Evolutionary conservation across 2,797 vertebrate species (phyloP), one percentile per base, ranked within the genome.

Genomic region (Molossus molossus): DNA sequence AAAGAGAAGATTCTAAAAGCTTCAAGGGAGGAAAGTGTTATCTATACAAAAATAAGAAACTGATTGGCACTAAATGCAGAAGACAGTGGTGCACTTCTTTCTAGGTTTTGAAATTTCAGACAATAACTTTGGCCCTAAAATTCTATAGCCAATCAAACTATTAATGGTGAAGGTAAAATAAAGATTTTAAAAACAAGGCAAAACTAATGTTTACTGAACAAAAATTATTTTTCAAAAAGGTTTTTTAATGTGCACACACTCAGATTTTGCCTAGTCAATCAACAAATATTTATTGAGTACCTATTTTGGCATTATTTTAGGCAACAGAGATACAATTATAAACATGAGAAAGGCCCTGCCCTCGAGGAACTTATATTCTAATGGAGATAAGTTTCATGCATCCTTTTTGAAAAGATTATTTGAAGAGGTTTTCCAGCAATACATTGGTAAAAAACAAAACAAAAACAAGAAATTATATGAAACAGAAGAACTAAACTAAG

Each of bases 91-190:
- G 37, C 2, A 10, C 21, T 86, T 94, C 21, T 60, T 93, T 84
- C 37, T 72, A 48, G 40, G 40, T 53, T 76, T 82, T 79, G 50
- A 93, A 82, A 45, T 3, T 45, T 45, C 40, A 60, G 7, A 81
- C 91, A 91, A 77, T n/a, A 72, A 91, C 65, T 93, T 91, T 50
- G 75, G 37, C 18, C 21, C 50, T 93, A 84, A 91, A 89, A 48
- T 88, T 85, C 21, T 88, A 79, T 50, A 84, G 57, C 12, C 25
- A 94, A 83, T 33, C 62, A 79, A 83, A 55, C n/a, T 72, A 65
- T 72, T 86, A 86, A 45, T 55, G 33, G 9, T 82, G 23, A 86
- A 9, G 67, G 9, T 17, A 65, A 94, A 72, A 87, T 70, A 57
- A 95, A 86, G 11, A 48, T 77, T 94, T 92, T 64, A 9, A 55